phyloP scores from a whole-genome alignment of 2,113 vertebrate genomes.

The Scytalopus superciliaris region DNA sequence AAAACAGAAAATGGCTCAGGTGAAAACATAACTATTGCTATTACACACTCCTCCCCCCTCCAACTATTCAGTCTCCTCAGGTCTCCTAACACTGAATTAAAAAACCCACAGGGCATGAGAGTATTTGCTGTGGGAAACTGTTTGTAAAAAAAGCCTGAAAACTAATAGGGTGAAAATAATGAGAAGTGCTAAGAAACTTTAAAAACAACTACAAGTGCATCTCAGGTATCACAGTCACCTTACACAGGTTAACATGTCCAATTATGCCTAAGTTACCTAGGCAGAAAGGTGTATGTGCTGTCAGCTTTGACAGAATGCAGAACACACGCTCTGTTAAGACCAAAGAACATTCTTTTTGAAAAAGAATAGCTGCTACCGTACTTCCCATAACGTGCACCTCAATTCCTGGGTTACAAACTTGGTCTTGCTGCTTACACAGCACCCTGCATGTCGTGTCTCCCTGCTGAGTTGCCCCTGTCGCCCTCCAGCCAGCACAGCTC shows the following conservation, averaged over 20 bases:
- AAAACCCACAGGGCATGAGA: neutral
- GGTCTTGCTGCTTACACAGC: neutral
- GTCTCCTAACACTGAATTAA: neutral
- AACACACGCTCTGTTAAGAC: neutral
- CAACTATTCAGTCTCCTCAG: neutral
- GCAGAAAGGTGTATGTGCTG: neutral
- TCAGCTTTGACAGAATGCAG: neutral
- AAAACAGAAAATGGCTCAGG: neutral
- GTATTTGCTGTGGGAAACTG: neutral
- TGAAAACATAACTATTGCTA: neutral
- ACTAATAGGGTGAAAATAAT: neutral
- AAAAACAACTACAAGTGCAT: neutral
- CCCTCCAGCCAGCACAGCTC: neutral
- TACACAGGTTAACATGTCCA: neutral
- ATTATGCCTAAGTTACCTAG: neutral
- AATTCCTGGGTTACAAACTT: neutral
- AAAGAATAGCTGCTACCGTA: neutral
- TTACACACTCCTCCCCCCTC: fast-evolving
- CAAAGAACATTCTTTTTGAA: neutral
- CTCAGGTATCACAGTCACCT: neutral
- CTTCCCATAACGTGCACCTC: neutral
- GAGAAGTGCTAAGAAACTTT: neutral
- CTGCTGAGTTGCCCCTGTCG: fast-evolving
- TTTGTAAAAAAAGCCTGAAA: neutral
- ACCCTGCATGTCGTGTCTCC: neutral